phyloP scores from a whole-genome alignment of 2,113 vertebrate species.

The Climacteris rufus region DNA sequence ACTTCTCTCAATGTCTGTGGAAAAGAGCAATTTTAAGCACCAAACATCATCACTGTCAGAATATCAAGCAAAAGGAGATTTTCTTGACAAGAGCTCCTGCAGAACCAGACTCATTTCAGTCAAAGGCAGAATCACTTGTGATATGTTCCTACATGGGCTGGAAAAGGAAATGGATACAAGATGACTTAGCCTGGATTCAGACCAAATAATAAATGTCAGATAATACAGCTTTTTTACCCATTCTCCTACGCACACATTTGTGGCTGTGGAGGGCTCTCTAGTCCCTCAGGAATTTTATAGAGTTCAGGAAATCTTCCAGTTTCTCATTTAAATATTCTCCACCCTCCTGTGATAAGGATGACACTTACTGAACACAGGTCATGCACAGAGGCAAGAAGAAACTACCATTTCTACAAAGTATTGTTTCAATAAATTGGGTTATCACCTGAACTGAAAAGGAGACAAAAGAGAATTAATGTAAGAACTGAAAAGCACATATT shows the following conservation, averaged over 20 bases:
- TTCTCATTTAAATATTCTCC: neutral
- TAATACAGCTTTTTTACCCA: neutral
- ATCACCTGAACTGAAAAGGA: neutral
- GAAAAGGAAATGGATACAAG: neutral
- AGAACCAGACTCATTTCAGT: neutral
- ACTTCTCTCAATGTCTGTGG: neutral
- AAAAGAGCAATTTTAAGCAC: neutral
- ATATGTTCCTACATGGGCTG: neutral
- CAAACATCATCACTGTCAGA: neutral
- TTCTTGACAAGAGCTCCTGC: neutral
- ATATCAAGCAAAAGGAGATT: neutral
- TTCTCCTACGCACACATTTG: neutral
- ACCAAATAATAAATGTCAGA: neutral
- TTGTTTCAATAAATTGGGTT: neutral
- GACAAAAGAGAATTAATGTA: neutral
- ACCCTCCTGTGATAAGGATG: neutral
- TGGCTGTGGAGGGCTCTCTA: neutral
- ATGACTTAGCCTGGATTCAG: neutral
- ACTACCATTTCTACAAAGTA: neutral
- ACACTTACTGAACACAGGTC: neutral
- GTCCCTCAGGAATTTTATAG: neutral
- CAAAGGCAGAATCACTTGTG: neutral
- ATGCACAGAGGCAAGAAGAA: neutral
- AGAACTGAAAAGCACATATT: neutral
- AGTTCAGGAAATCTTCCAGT: neutral